These are phyloP conservation scores for Ceraclea dissimilis DNA, from an alignment of 2,888 invertebrate species.

Conservation along the genomic window DNA sequence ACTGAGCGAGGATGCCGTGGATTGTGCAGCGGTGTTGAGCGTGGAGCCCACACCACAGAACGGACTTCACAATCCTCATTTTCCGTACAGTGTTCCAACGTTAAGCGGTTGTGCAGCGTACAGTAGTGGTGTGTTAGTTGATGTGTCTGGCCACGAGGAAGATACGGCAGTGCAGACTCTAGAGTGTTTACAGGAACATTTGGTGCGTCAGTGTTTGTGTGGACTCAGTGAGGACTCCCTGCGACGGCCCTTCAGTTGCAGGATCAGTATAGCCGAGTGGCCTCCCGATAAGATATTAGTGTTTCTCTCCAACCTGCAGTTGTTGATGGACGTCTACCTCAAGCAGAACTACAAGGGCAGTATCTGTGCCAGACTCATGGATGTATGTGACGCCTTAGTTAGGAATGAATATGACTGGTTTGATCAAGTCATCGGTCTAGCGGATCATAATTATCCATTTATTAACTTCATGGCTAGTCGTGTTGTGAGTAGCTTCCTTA, in stretches of 20 bases:
- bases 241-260: slow-evolving; percentile 63
- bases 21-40: slow-evolving; percentile 38
- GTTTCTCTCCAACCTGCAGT: slow-evolving; percentile 75
- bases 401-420: slow-evolving; percentile 77
- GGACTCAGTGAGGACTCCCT: slow-evolving; percentile 63
- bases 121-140: slow-evolving; percentile 25
- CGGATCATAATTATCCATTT: slow-evolving; percentile 71
- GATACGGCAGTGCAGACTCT: slow-evolving; percentile 41
- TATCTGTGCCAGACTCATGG: slow-evolving; percentile 73
- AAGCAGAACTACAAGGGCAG: slow-evolving; percentile 77
- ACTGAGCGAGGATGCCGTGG: slow-evolving; percentile 47
- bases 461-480: slow-evolving; percentile 73
- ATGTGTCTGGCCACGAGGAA: neutral
- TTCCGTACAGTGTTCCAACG: slow-evolving; percentile 17
- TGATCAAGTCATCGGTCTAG: slow-evolving; percentile 73
- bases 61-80: slow-evolving; percentile 18
- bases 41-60: slow-evolving; percentile 31
- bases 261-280: slow-evolving; percentile 45
- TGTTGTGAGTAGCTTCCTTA: slow-evolving; percentile 74
- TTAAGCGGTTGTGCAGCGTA: slow-evolving; percentile 34
- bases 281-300: slow-evolving; percentile 53
- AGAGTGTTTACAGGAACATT: slow-evolving; percentile 54
- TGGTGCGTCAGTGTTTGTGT: slow-evolving; percentile 73
- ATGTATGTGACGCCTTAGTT: slow-evolving; percentile 71
- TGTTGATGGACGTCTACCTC: slow-evolving; percentile 75